Conservation (phyloP, 2,888 invertebrate species). For the Palloptera scutellata region DNA sequence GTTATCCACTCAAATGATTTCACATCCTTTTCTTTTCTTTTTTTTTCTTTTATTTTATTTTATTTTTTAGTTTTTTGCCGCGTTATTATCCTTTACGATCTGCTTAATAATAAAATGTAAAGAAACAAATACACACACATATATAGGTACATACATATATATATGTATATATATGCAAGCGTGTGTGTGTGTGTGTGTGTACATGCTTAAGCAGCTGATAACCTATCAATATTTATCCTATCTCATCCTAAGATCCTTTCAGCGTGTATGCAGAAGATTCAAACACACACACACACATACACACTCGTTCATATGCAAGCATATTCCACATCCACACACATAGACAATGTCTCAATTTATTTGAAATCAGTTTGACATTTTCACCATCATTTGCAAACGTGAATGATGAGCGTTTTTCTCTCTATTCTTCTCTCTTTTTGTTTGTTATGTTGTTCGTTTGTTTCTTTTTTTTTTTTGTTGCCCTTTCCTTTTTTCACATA, state of each 20-base stretch:
- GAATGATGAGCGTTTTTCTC: conserved; percentile 39
- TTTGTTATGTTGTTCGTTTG: conserved; percentile 9
- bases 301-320: conserved; percentile 16
- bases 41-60: too few species aligned
- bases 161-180: neutral
- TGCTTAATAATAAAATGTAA: neutral
- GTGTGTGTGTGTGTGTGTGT: neutral
- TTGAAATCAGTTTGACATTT: conserved; percentile 45
- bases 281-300: conserved; percentile 1
- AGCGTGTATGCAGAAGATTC: neutral
- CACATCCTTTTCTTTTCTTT: neutral
- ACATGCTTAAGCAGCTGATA: conserved; percentile 35
- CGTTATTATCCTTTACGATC: conserved; percentile 11
- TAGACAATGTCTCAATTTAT: conserved; percentile 43
- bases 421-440: conserved; percentile 17
- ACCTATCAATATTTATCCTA: conserved; percentile 36
- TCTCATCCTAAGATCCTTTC: conserved; percentile 12
- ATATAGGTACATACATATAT: neutral
- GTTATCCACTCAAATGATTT: conserved; percentile 4
- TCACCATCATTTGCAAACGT: conserved; percentile 42
- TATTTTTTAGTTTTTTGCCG: neutral
- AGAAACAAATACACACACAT: conserved; percentile 7
- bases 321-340: neutral
- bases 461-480: conserved; percentile 1
- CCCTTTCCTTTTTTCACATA: neutral